Evolutionary conservation across 2,888 invertebrate genomes (phyloP).

Genomic region (Theretra japonica): DNA sequence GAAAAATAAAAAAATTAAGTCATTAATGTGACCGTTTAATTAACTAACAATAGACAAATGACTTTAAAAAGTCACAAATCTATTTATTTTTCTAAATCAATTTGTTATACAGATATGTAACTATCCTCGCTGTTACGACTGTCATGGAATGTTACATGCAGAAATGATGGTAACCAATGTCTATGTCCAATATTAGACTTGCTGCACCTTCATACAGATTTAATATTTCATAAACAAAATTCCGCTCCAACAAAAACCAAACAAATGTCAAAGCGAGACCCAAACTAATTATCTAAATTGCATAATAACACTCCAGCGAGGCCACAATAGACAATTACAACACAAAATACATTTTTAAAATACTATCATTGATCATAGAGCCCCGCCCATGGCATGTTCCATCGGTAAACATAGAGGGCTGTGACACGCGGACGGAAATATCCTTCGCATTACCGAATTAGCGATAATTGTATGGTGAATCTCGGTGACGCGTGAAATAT

Average conservation of each 20-base stretch:
- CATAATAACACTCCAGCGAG: conserved; percentile 8
- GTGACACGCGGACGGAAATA: conserved; percentile 67
- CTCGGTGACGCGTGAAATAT: conserved; percentile 54
- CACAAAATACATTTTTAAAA: conserved; percentile 23
- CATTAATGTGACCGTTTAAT: too few species aligned
- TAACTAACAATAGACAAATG: too few species aligned
- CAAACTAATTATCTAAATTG: background rate
- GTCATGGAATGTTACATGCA: too few species aligned
- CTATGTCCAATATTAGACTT: too few species aligned
- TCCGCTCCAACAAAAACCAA: background rate
- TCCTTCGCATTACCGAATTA: conserved; percentile 61
- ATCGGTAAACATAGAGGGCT: conserved; percentile 53
- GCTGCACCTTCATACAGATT: background rate
- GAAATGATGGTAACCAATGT: too few species aligned
- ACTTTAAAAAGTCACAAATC: too few species aligned
- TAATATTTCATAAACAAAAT: background rate
- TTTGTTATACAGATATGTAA: too few species aligned
- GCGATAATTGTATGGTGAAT: conserved; percentile 59
- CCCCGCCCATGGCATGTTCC: conserved; percentile 41
- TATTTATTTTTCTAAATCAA: too few species aligned
- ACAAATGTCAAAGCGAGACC: conserved; percentile 2
- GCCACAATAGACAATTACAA: conserved; percentile 9
- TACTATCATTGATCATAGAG: background rate
- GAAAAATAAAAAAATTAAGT: too few species aligned
- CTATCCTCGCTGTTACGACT: too few species aligned